Evolutionary conservation across 2,888 invertebrate species (phyloP).

Genomic region (Nipponacmea schrenckii): DNA sequence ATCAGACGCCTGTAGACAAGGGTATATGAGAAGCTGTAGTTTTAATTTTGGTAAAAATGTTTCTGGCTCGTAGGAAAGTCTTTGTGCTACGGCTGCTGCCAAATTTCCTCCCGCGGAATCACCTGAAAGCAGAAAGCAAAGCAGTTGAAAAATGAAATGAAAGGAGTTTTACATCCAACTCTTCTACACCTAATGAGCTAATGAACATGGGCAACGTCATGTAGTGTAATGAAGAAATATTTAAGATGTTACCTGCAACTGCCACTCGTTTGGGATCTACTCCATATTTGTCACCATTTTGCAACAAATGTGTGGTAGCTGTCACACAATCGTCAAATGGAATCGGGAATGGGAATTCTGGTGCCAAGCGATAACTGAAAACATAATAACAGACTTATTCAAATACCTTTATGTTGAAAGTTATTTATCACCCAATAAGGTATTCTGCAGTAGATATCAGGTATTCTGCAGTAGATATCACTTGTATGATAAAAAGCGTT

Average conservation of each 20-base stretch:
- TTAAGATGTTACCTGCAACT: constrained; percentile 40
- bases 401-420: too few species aligned
- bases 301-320: constrained; percentile 58
- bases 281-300: constrained; percentile 41
- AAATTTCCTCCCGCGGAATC: constrained; percentile 52
- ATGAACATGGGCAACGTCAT: too few species aligned
- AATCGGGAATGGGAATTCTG: constrained; percentile 67
- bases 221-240: too few species aligned
- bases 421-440: too few species aligned
- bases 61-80: constrained; percentile 32
- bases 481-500: too few species aligned
- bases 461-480: too few species aligned
- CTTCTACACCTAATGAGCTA: too few species aligned
- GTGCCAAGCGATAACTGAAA: constrained; percentile 64
- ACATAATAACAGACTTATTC: not conserved
- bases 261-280: constrained; percentile 46
- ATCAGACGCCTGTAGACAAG: constrained; percentile 50
- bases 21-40: constrained; percentile 38
- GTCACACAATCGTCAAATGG: constrained; percentile 65
- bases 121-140: constrained; percentile 30
- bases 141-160: too few species aligned
- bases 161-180: too few species aligned
- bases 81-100: constrained; percentile 42
- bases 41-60: constrained; percentile 24
- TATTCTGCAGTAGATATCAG: too few species aligned